phyloP scores from a whole-genome alignment of 2,113 vertebrate species.

The Brienomyrus longianalis region DNA sequence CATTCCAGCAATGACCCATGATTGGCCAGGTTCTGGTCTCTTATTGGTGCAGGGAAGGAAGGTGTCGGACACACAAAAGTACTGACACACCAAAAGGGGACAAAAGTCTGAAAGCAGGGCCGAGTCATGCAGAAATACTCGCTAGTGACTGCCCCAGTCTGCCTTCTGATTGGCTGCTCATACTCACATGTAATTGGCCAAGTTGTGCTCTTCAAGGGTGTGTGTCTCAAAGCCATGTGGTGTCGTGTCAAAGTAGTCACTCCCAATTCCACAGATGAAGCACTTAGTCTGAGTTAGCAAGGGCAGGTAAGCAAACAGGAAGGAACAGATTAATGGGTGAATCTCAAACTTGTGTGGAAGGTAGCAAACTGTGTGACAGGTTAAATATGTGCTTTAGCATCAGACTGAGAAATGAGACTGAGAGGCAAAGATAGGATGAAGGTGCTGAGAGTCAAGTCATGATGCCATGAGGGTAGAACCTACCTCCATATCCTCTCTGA shows the following conservation, averaged over 20 bases:
- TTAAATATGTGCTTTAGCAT: neutral
- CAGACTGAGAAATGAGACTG: neutral
- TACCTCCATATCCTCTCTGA: slow-evolving; percentile 94
- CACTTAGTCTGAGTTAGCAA: slow-evolving; percentile 73
- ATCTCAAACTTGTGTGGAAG: neutral
- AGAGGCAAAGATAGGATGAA: neutral
- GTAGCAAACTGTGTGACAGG: neutral
- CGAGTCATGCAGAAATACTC: neutral
- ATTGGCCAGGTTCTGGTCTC: neutral
- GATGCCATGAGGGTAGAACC: neutral
- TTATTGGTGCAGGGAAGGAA: neutral
- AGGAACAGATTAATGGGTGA: neutral
- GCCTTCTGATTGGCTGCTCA: neutral
- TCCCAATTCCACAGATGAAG: slow-evolving; percentile 90
- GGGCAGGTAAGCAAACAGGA: neutral
- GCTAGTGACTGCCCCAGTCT: neutral
- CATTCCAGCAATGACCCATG: neutral
- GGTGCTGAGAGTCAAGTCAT: neutral
- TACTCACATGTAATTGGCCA: slow-evolving; percentile 79
- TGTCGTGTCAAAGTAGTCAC: slow-evolving; percentile 87
- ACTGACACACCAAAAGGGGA: neutral
- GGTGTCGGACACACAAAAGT: neutral
- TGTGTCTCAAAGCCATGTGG: slow-evolving; percentile 88
- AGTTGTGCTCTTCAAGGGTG: slow-evolving; percentile 83
- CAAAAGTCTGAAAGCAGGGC: neutral